Base-by-base conservation (phyloP, 1,140 invertebrate genomes). In the Heliothis virescens region DNA sequence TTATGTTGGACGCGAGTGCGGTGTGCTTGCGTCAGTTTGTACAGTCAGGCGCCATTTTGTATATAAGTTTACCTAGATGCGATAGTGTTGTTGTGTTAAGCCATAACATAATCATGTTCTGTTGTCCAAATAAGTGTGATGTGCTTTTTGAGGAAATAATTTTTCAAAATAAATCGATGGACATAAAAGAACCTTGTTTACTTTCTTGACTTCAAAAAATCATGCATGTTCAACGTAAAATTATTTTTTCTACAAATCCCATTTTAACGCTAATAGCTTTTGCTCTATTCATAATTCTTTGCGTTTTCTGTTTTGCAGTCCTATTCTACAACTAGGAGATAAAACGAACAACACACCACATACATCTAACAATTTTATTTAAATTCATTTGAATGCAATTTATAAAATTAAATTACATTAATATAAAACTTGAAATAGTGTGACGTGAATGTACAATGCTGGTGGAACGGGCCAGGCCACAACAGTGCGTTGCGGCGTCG, bases 81-180 rank as follows among this genome's bases (percentile, higher is more conserved):
- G 16, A 48, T 75, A 75, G 57, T 62, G 26, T 72, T 79, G 48
- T 80, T 72, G 74, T 78, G 75, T 75, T 75, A 75, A 63, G 73
- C 73, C 73, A 29, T 75, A 75, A 75, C 73, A 75, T 60, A 77
- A 77, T 77, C 75, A 77, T 80, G 79, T 81, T 81, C 50, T 71
- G 41, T 79, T 60, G 73, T 75, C 41, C 62, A 67, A 74, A 60
- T 62, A 55, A 79, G 75, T 80, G 79, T 71, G 47, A 75, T 79
- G 79, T 79, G 85, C 79, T 87, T 89, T 88, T 89, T 86, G 87
- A 86, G 11, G 76, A 82, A 83, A 47, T 85, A 84, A 83, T 85
- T 85, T 82, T 82, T 82, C 63, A 75, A 82, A 90, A 85, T 91
- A 91, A 91, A 90, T 90, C 83, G 81, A 88, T 90, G 87, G 85